Conservation (phyloP, 35 echinoderm and acorn worm genomes). For the Amphiura filiformis region DNA sequence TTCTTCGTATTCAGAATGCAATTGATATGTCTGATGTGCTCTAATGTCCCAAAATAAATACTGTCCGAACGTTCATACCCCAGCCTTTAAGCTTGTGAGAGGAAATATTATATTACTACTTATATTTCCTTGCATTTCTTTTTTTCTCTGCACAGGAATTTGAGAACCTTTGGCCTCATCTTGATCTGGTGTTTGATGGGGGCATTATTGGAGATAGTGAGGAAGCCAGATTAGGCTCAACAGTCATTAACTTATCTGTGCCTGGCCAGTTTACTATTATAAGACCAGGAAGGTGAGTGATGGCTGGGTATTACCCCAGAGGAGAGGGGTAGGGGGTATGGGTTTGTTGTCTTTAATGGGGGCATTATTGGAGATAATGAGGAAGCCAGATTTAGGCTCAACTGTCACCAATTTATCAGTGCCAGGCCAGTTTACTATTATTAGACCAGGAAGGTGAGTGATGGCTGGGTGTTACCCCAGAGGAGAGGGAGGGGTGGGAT, state of each 20-base stretch:
- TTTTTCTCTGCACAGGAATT: conserved; percentile 55
- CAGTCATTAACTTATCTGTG: conserved; percentile 73
- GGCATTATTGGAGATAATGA: not conserved
- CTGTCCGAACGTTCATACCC: no score
- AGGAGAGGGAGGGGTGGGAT: no score
- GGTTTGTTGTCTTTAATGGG: not conserved
- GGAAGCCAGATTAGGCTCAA: conserved; percentile 68
- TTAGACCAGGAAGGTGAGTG: not conserved
- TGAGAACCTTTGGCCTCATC: conserved; percentile 73
- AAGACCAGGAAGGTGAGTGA: conserved; percentile 79
- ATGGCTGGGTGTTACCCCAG: no score
- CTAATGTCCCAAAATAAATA: no score
- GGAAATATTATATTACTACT: no score
- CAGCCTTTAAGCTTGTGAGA: no score
- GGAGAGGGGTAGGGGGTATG: no score
- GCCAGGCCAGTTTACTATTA: not conserved
- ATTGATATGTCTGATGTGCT: no score
- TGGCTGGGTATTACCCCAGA: not conserved
- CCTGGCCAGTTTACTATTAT: conserved; percentile 72
- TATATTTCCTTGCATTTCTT: no score
- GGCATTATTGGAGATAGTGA: conserved; percentile 61
- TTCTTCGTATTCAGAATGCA: no score
- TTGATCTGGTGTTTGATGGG: conserved; percentile 81
- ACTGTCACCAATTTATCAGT: not conserved
- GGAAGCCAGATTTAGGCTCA: not conserved